Percentiles rank a stretch among this genome's conserved stretches.
Conservation (phyloP, 2,797 vertebrate genomes). For the Delichon dasypus region DNA sequence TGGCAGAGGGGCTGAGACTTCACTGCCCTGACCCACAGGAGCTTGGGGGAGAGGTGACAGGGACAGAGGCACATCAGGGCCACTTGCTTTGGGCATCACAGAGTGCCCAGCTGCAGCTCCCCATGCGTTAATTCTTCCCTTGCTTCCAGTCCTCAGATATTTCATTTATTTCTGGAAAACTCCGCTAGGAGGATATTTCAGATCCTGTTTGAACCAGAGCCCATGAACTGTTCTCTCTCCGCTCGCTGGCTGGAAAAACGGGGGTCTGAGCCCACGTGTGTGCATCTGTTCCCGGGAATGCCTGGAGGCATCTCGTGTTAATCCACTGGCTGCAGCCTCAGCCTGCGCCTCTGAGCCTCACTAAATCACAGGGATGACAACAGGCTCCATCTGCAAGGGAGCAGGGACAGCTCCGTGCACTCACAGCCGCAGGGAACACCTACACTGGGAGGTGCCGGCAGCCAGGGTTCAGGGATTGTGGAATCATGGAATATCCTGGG, state of each 20-base stretch:
- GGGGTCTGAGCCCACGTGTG: neutral
- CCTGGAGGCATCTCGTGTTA: neutral
- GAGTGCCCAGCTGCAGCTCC: neutral
- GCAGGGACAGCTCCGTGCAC: neutral
- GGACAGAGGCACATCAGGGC: neutral
- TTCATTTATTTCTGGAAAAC: neutral
- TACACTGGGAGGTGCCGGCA: neutral
- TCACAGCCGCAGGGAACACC: neutral
- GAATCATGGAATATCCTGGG: fast-evolving
- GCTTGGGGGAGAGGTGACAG: neutral
- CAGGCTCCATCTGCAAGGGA: neutral
- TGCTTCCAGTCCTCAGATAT: neutral
- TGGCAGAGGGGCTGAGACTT: neutral
- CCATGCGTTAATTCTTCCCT: neutral
- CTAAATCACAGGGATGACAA: neutral
- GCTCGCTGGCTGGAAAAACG: neutral
- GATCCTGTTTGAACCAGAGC: conserved; percentile 6
- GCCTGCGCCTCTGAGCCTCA: neutral
- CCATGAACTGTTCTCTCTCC: neutral
- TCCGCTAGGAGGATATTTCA: neutral
- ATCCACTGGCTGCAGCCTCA: neutral
- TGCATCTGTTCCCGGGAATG: neutral
- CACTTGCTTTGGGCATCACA: neutral
- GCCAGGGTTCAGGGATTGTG: neutral
- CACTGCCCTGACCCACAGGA: neutral